Conservation (phyloP, 1,140 invertebrate species). For the Eulimnadia texana region DNA sequence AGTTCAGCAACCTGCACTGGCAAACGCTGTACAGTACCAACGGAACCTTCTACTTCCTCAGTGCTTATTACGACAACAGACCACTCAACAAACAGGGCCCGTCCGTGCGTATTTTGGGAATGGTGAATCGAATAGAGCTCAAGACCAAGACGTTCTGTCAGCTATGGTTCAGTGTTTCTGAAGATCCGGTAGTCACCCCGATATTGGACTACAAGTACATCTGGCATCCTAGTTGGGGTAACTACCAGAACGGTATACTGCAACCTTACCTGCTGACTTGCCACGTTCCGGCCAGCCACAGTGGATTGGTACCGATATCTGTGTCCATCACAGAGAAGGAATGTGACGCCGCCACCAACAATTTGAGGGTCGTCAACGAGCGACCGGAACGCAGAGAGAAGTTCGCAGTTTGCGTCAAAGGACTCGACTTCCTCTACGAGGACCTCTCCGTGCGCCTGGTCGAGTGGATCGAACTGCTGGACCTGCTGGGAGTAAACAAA, state of each 20-base stretch:
- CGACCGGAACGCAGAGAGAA: conserved; percentile 51
- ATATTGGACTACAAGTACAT: conserved; percentile 81
- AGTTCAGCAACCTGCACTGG: conserved; percentile 62
- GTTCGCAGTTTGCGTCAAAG: conserved; percentile 90
- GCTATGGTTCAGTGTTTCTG: conserved; percentile 74
- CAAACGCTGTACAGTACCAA: conserved; percentile 62
- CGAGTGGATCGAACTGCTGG: conserved; percentile 84
- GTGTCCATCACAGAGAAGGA: conserved; percentile 70
- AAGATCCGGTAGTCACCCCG: conserved; percentile 53
- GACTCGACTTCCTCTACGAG: conserved; percentile 81
- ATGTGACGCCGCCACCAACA: conserved; percentile 72
- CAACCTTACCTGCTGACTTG: conserved; percentile 83
- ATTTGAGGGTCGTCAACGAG: conserved; percentile 68
- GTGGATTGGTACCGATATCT: conserved; percentile 51
- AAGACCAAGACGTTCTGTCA: conserved; percentile 67
- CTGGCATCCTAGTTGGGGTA: conserved; percentile 88
- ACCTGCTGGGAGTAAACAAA: conserved; percentile 75
- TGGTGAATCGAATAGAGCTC: conserved; percentile 77
- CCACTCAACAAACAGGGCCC: conserved; percentile 59
- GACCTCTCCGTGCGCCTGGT: conserved; percentile 75
- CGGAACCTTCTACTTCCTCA: conserved; percentile 74
- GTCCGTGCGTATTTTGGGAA: conserved; percentile 67
- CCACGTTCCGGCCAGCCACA: conserved; percentile 50
- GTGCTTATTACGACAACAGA: conserved; percentile 72
- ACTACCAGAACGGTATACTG: conserved; percentile 79